Percentiles rank a stretch among this genome's conserved stretches.
Evolutionary conservation across 2,113 vertebrate species (phyloP).

Genomic region (Phaethon lepturus): DNA sequence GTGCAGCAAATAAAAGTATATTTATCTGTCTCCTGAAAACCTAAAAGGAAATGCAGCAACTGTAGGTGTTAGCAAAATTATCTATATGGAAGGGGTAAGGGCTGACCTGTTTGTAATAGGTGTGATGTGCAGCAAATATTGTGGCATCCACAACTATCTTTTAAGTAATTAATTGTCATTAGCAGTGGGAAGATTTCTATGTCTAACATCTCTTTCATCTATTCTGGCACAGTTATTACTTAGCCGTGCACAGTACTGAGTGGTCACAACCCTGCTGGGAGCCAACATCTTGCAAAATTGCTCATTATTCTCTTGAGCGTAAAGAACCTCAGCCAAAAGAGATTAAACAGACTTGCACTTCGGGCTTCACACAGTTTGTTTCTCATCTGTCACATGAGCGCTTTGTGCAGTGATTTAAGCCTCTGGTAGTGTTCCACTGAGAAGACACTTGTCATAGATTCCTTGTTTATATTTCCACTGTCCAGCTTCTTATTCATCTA

Average conservation of each 20-base stretch:
- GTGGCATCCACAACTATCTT: not conserved
- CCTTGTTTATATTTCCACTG: not conserved
- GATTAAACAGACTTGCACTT: constrained; percentile 35
- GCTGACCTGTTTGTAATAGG: not conserved
- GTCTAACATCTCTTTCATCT: not conserved
- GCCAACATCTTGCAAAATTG: not conserved
- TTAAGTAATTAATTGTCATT: not conserved
- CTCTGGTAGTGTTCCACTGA: not conserved
- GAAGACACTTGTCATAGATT: not conserved
- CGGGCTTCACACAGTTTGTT: constrained; percentile 10
- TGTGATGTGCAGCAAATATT: not conserved
- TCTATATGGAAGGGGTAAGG: not conserved
- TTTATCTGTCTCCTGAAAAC: not conserved
- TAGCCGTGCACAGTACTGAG: not conserved
- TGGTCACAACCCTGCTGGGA: constrained; percentile 16
- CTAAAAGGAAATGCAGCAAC: not conserved
- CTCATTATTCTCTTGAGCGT: constrained; percentile 31
- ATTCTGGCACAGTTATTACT: not conserved
- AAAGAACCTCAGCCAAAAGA: constrained; percentile 2
- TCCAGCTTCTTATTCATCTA: not conserved
- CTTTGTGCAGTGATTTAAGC: constrained; percentile 18
- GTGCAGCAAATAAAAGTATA: not conserved
- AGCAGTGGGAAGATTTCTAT: not conserved
- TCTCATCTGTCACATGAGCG: not conserved
- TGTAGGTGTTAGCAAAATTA: not conserved